Conservation (phyloP, 2,113 vertebrate species). For the Plotosus lineatus region DNA sequence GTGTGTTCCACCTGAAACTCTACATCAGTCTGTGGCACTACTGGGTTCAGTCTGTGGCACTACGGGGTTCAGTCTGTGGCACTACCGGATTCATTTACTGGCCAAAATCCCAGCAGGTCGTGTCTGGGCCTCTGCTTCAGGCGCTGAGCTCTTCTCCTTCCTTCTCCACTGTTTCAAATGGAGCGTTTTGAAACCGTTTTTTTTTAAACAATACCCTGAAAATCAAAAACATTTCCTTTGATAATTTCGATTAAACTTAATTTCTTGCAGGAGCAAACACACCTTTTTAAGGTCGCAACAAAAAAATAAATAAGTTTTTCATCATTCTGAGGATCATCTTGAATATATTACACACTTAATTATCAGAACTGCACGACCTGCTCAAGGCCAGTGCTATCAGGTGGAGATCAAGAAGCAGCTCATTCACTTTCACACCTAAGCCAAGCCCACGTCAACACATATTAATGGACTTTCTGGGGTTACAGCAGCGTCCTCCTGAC, state of each 20-base stretch:
- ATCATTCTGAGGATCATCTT: not conserved
- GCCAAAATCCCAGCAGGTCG: conserved; percentile 60
- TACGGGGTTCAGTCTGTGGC: too few relatives aligned
- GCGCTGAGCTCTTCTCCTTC: not conserved
- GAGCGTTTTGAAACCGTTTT: not conserved
- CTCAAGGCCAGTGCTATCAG: not conserved
- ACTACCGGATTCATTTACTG: conserved; percentile 63
- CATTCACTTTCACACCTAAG: not conserved
- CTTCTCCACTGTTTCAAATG: not conserved
- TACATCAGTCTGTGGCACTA: conserved; percentile 38
- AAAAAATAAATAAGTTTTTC: not conserved
- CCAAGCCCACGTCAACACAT: not conserved
- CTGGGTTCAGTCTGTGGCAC: too few relatives aligned
- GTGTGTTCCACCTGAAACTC: conserved; percentile 47
- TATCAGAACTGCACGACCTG: conserved; percentile 2
- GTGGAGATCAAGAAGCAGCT: not conserved
- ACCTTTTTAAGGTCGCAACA: conserved; percentile 3
- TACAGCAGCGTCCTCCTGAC: not conserved
- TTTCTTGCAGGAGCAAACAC: conserved; percentile 33
- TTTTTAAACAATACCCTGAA: not conserved
- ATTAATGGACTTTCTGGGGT: not conserved
- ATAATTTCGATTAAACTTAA: conserved; percentile 20
- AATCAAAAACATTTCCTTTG: conserved; percentile 31
- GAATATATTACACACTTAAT: conserved; percentile 2
- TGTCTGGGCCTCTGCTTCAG: conserved; percentile 25